A percentile compares a stretch with the other conserved stretches of the same genome.
Evolutionary conservation across 2,888 invertebrate genomes (phyloP).

Genomic region (Slavum lentiscoides): DNA sequence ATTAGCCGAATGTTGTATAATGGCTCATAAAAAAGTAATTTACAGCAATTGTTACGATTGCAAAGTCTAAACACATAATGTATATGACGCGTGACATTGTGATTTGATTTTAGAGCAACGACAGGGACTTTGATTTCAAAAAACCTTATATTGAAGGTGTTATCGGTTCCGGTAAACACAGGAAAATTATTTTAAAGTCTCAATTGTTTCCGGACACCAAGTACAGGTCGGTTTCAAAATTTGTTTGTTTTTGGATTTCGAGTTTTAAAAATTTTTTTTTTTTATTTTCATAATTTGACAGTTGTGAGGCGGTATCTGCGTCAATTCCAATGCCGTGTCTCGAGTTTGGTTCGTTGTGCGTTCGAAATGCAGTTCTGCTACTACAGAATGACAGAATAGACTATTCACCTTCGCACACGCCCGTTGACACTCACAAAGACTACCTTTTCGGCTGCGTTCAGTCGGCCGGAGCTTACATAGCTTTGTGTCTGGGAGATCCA

Average conservation of each 20-base stretch:
- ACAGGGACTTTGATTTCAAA: constrained; percentile 66
- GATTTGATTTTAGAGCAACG: constrained; percentile 64
- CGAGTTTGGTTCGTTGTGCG: constrained; percentile 86
- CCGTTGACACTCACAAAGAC: constrained; percentile 55
- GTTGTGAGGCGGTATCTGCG: constrained; percentile 72
- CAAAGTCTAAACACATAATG: neutral
- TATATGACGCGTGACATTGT: neutral
- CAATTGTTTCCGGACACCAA: constrained; percentile 63
- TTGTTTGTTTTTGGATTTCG: neutral
- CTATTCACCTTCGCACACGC: constrained; percentile 55
- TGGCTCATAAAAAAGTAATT: constrained; percentile 67
- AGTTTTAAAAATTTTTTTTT: neutral
- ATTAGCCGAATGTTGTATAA: constrained; percentile 89
- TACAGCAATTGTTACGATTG: neutral
- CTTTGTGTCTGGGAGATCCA: constrained; percentile 82
- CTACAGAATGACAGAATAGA: constrained; percentile 59
- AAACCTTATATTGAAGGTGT: constrained; percentile 63
- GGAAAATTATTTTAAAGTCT: constrained; percentile 66
- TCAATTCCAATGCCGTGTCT: constrained; percentile 85
- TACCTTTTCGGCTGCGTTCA: constrained; percentile 67
- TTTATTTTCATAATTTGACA: constrained; percentile 56
- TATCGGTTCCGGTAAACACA: constrained; percentile 66
- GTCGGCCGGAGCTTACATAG: constrained; percentile 81
- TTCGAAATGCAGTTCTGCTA: constrained; percentile 79
- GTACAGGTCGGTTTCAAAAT: constrained; percentile 60